Base-by-base conservation (phyloP, 2,113 vertebrate genomes). In the Chauna torquata region DNA sequence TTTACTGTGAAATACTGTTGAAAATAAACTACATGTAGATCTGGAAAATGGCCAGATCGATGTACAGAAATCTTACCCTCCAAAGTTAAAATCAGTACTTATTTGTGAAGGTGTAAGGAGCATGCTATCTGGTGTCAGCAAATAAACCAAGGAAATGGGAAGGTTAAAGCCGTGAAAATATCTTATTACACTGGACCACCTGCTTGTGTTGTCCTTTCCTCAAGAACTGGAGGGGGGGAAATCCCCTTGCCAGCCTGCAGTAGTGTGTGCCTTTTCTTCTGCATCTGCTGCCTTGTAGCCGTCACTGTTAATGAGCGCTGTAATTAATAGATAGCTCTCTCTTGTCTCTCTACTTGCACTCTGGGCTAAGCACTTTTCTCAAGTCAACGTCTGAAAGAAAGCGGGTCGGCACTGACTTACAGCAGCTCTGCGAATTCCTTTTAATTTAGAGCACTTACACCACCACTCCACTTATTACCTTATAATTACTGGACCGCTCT, bases 271-370 rank as follows among this genome's bases (percentile, higher is more conserved):
- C 91, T 96, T 97, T 87, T 96, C 95, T 93, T 92, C 95, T 88
- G 95, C 95, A 95, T 97, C 96, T 95, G 96, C 97, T 97, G 96
- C 98, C 97, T 96, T 96, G 96, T 98, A 98, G 97, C 96, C 97
- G 92, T 98, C 98, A 98, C 97, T 98, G 98, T 98, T 99, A 99
- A 99, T 98, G 98, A 98, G 98, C 82, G 96, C 92, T 98, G 98
- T 99, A 99, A 99, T 99, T 99, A 99, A 99, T 98, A 98, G 98
- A 98, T 98, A 98, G 98, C 98, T 98, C 98, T 98, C 96, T 98
- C 98, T 97, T 82, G 98, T 99, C 98, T 98, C 98, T 97, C 93
- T 88, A 96, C 95, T 96, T 97, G 97, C 98, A 97, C 97, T 97
- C 97, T 94, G 95, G 97, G 97, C 98, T 96, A 98, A 98, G 98